Evolutionary conservation across 2,888 invertebrate genomes (phyloP), one percentile per base, ranked within the genome.

Genomic region (Dynastes tityus): DNA sequence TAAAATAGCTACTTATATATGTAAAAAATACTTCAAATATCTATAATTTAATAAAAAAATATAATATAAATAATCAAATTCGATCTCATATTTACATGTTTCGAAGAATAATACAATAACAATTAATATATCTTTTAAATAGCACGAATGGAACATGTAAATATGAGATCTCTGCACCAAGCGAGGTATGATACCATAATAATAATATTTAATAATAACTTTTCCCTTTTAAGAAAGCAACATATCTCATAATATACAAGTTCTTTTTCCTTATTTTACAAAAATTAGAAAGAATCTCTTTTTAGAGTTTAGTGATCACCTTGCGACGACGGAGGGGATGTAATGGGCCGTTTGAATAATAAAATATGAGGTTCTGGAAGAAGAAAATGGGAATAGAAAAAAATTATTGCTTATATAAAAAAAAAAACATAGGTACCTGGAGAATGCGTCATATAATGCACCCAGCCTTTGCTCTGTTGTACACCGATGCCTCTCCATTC

Each of bases 381-480:
- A 83, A 55, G n/a, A 55, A 55, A 55, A 55, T 55, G 2, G 22
- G 16, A 22, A 3, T 32, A 32, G 45, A 45, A 11, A 45, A 45
- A 45, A 45, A 11, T 45, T 45, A 45, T 45, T 8, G 11, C 45
- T 11, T 11, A 45, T 45, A 11, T 45, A 45, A 45, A 55, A 6
- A 4, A 16, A n/a, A n/a, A 2, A 6, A 8, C 53, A 53, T 8
- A 53, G 8, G 53, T 89, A 96, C 96, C 97, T 87, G 98, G 98
- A 85, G 95, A 93, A 89, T 98, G 98, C 82, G 94, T 95, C 98
- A 98, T 98, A 85, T 98, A 98, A 89, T 98, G 98, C n/a, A 97
- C 92, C 98, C 98, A 98, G 71, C 98, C 98, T 84, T 96, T 95
- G 85, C 97, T 97, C 88, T 98, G 98, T 88, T 98, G 97, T 0